Percentiles rank a stretch among this genome's conserved stretches.
These are phyloP conservation scores for Hippocampus comes DNA, from an alignment of 2,113 vertebrate species.

Conservation along the genomic window DNA sequence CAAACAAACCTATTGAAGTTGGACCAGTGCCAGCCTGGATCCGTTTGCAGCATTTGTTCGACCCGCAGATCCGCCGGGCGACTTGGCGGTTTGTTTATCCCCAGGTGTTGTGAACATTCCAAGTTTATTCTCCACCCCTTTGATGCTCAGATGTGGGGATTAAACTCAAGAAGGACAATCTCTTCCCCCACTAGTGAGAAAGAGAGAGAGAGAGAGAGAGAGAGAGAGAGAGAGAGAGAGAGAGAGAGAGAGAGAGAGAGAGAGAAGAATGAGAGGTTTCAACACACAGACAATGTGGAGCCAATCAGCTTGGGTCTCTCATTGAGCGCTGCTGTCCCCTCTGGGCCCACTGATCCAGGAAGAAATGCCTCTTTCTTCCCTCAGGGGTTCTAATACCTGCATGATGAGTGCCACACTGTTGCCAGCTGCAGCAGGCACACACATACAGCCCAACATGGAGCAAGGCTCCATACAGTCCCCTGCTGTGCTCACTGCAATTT, in stretches of 20 bases:
- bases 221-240: slow-evolving; percentile 16
- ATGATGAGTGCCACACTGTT: slow-evolving; percentile 48
- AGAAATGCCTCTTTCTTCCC: slow-evolving; percentile 46
- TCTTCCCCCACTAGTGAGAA: slow-evolving; percentile 36
- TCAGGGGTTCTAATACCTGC: slow-evolving; percentile 60
- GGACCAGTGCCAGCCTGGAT: slow-evolving; percentile 10
- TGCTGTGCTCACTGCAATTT: slow-evolving; percentile 57
- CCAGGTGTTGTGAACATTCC: slow-evolving; percentile 52
- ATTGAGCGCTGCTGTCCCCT: slow-evolving; percentile 46
- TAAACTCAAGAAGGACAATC: slow-evolving; percentile 54
- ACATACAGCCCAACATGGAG: slow-evolving; percentile 32
- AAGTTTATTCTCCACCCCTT: slow-evolving; percentile 56
- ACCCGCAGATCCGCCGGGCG: slow-evolving; percentile 35
- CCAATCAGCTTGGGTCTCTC: slow-evolving; percentile 66
- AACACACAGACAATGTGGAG: slow-evolving; percentile 60
- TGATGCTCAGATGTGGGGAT: slow-evolving; percentile 54
- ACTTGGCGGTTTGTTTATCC: slow-evolving; percentile 53
- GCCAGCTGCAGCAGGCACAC: slow-evolving; percentile 40
- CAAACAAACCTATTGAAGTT: background rate
- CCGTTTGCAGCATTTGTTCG: slow-evolving; percentile 34
- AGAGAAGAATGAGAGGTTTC: slow-evolving; percentile 43
- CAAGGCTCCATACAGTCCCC: slow-evolving; percentile 69
- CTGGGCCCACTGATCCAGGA: slow-evolving; percentile 50
- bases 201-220: background rate
- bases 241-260: slow-evolving; percentile 26